Percentiles rank a stretch among this genome's conserved stretches.
Evolutionary conservation across 2,113 vertebrate genomes (phyloP).

Genomic region (Sphyrna mokarran): DNA sequence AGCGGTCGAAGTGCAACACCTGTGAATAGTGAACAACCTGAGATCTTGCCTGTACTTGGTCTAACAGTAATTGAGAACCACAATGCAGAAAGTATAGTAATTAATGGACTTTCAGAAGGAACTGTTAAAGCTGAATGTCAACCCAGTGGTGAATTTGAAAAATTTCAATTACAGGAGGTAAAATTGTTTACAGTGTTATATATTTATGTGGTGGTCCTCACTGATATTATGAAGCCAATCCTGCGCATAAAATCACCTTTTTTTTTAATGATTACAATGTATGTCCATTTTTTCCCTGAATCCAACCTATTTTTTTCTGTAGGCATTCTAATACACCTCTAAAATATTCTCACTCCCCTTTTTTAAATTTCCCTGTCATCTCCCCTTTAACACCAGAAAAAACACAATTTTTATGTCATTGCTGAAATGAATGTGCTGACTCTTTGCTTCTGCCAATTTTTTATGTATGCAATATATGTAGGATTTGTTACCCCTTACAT

Average conservation of each 20-base stretch:
- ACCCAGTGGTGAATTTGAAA: constrained; percentile 58
- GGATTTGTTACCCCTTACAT: not conserved
- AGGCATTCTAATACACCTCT: not conserved
- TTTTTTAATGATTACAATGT: not conserved
- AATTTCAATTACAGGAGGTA: constrained; percentile 81
- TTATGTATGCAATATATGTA: not conserved
- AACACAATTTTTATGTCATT: not conserved
- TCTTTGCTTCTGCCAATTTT: not conserved
- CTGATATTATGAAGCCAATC: not conserved
- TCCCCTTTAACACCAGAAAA: not conserved
- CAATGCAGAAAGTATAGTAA: constrained; percentile 37
- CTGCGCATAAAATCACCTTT: not conserved
- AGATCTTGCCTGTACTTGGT: constrained; percentile 58
- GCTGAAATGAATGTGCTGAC: not conserved
- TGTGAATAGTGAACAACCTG: constrained; percentile 85
- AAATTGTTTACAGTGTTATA: constrained; percentile 31
- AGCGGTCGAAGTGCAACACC: constrained; percentile 90
- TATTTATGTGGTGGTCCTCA: not conserved
- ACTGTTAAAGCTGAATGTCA: constrained; percentile 51
- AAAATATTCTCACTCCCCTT: not conserved
- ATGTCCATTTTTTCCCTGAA: not conserved
- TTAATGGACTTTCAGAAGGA: constrained; percentile 39
- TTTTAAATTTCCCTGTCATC: not conserved
- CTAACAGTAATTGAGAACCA: constrained; percentile 44
- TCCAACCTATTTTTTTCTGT: not conserved